Evolutionary conservation across 2,888 invertebrate genomes (phyloP).

Genomic region (Fragum fragum): DNA sequence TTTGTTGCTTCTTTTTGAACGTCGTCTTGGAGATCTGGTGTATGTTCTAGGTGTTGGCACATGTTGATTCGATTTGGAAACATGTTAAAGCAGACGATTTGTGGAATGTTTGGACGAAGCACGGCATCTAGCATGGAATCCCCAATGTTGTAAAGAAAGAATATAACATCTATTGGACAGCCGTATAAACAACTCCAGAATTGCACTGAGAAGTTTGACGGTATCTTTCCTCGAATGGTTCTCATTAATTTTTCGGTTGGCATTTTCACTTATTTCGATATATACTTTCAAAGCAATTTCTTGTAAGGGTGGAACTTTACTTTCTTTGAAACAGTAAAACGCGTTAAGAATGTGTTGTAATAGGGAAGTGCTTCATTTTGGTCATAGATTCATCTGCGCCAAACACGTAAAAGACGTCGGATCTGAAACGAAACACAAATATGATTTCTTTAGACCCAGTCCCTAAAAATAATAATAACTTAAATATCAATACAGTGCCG

Average conservation of each 20-base stretch:
- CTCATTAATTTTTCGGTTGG: neutral
- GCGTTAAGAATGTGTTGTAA: too few species aligned
- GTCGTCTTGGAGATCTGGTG: conserved; percentile 73
- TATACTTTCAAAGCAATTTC: too few species aligned
- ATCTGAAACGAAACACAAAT: too few species aligned
- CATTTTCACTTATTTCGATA: neutral
- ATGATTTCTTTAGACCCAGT: too few species aligned
- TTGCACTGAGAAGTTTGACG: conserved; percentile 41
- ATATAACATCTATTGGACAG: conserved; percentile 82
- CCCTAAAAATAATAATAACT: too few species aligned
- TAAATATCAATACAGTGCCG: too few species aligned
- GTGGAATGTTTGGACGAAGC: conserved; percentile 83
- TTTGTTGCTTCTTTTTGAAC: conserved; percentile 80
- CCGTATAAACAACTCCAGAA: conserved; percentile 69
- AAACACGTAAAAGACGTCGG: too few species aligned
- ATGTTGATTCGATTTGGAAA: conserved; percentile 68
- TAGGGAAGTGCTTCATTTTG: too few species aligned
- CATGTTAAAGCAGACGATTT: conserved; percentile 78
- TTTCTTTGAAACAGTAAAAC: too few species aligned
- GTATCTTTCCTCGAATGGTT: conserved; percentile 31
- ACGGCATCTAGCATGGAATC: conserved; percentile 86
- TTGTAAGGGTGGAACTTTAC: too few species aligned
- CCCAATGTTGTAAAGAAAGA: conserved; percentile 86
- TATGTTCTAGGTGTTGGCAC: conserved; percentile 66
- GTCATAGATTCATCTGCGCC: too few species aligned